Base-by-base conservation (phyloP, 1,140 invertebrate genomes). In the Dendroctonus ponderosae region DNA sequence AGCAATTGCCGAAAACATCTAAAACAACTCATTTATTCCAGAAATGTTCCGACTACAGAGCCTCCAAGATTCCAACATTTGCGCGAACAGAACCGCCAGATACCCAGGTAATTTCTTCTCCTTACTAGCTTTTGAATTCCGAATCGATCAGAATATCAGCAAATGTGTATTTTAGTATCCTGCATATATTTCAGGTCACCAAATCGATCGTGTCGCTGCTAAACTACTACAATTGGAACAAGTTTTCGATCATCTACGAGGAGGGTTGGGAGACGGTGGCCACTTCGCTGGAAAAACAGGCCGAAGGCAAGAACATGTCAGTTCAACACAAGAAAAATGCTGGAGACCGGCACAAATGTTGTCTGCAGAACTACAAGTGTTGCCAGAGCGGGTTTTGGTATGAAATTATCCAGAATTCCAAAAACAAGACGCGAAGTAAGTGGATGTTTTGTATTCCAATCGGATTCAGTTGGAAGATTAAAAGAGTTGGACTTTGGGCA, bases 1-100 rank as follows among this genome's bases (percentile, higher is more conserved):
- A 9, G 11, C 11, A 56, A 7, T 56, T n/a, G 12, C 37, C 53
- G 5, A 39, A 42, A 56, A 41, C 6, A 11, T 56, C 37, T 56
- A 56, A 37, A 38, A 56, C 11, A 39, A 56, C 1, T 39, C 0
- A n/a, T 56, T 41, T 48, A 14, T 61, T 86, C 67, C 84, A 97
- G 93, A 95, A 94, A 92, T 97, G 95, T 82, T 90, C 93, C 5
- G 93, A 96, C 80, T 87, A 91, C 75, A 89, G 88, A 79, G 91
- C 92, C 7, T 94, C 92, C 11, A 83, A 85, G 61, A 90, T 95
- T 75, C 88, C 91, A 67, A 98, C 94, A 41, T 98, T 98, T 80
- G 93, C 93, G 7, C 85, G 96, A 76, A 95, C 96, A 8, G 94
- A 96, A 79, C 95, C 96, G 14, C 93, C 94, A 12, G 92, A 96